Base-by-base conservation (phyloP, 2,113 vertebrate species). In the human region DNA sequence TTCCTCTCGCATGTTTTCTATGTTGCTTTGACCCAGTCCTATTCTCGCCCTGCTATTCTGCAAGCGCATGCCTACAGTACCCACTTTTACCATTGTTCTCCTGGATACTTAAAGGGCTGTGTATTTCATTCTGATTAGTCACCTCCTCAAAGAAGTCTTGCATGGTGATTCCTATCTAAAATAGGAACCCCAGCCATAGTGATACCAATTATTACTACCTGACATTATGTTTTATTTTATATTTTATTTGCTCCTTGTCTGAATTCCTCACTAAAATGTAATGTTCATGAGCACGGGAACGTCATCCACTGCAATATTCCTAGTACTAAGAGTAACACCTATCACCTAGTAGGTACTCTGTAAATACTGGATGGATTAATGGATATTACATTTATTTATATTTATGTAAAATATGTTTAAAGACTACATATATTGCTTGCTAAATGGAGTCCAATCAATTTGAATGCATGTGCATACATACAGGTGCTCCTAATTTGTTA, bases 401-500 rank as follows among this genome's bases (percentile, higher is more conserved):
- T 81, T 89, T 94, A 85, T 70, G 12, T 91, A 89, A 85, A 95
- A 43, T 38, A 48, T 79, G 9, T 80, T 84, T 75, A 61, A 94
- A 92, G 38, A 93, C 78, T 50, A 48, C 43, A 55, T 87, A 75
- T 11, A 50, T 76, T 90, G 40, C 90, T 94, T 92, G n/a, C 11
- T 70, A 70, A 84, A 87, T 8, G 73, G 40, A 83, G 59, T 81
- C 80, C 38, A 95, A 66, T 86, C 61, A 70, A 2, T 93, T 45
- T 94, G 45, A 96, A 93, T 90, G 38, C 72, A 90, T 13, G 38
- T 20, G 50, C 35, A 68, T 68, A 75, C 40, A 50, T 82, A 82
- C 66, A 93, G 92, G 81, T 87, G 70, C 52, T 95, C 38, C 81
- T 93, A 80, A 88, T 97, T 95, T 95, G 45, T 89, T 86, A 52